Evolutionary conservation across 2,797 vertebrate genomes (phyloP).

Genomic region (Melanotaenia nigrans): DNA sequence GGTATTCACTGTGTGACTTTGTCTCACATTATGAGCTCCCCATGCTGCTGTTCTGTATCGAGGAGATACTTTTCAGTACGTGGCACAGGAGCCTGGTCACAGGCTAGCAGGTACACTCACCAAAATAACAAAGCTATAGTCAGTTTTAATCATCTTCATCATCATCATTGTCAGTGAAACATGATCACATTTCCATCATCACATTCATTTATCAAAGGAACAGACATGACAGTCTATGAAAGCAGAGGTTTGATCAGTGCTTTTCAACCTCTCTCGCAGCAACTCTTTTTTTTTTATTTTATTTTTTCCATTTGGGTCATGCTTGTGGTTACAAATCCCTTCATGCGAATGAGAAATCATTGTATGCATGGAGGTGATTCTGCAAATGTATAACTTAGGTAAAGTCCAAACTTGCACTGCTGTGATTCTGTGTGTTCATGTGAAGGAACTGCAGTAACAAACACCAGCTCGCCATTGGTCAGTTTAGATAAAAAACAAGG

Average conservation of each 20-base stretch:
- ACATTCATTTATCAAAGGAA: constrained; percentile 10
- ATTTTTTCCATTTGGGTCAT: not conserved
- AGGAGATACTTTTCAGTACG: constrained; percentile 65
- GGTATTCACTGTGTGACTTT: constrained; percentile 32
- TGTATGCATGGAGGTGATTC: constrained; percentile 4
- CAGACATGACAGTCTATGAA: not conserved
- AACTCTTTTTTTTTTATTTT: not conserved
- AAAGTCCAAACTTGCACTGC: not conserved
- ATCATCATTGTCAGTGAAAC: constrained; percentile 17
- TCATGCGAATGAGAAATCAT: not conserved
- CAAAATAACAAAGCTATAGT: not conserved
- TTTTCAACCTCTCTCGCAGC: not conserved
- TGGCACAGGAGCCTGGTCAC: constrained; percentile 50
- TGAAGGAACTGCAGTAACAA: not conserved
- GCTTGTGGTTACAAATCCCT: not conserved
- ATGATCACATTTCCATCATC: constrained; percentile 3
- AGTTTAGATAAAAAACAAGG: not conserved
- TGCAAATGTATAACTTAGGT: not conserved
- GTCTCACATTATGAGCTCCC: constrained; percentile 41
- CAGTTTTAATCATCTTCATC: not conserved
- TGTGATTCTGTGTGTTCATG: not conserved
- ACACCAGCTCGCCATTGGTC: not conserved
- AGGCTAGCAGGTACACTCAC: constrained; percentile 52
- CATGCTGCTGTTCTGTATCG: constrained; percentile 16
- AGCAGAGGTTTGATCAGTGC: not conserved